Percentiles rank a stretch among this genome's conserved stretches.
Conservation (phyloP, 1,140 invertebrate species). For the Caenorhabditis tropicalis region DNA sequence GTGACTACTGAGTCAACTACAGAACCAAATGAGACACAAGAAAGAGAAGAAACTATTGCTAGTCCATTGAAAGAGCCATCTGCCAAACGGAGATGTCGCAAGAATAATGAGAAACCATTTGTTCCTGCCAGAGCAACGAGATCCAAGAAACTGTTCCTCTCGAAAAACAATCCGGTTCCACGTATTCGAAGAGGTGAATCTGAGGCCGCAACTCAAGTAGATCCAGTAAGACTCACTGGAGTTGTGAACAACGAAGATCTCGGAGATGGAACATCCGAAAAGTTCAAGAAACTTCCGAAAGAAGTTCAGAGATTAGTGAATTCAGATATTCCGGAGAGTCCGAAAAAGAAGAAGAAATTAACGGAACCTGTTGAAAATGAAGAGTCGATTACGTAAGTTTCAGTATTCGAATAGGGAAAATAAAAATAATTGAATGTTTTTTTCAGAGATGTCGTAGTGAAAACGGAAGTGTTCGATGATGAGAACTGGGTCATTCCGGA, state of each 20-base stretch:
- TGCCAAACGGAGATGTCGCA: not conserved
- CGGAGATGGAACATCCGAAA: not conserved
- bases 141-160: not conserved
- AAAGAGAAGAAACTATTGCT: not conserved
- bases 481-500: not conserved
- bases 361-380: not conserved
- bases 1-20: too few relatives aligned
- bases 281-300: not conserved
- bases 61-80: not conserved
- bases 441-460: not conserved
- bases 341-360: not conserved
- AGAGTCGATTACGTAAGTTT: too few relatives aligned
- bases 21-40: too few relatives aligned
- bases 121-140: not conserved
- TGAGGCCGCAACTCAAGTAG: not conserved
- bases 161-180: not conserved
- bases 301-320: not conserved
- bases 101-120: not conserved
- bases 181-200: not conserved
- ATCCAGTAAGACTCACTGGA: not conserved
- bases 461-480: not conserved
- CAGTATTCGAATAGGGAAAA: not conserved
- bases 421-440: too few relatives aligned
- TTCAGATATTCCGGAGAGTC: not conserved
- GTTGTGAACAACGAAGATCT: not conserved